A percentile compares a stretch with the other conserved stretches of the same genome.
Evolutionary conservation across 1,140 invertebrate species (phyloP).

Genomic region (Orius insidiosus): DNA sequence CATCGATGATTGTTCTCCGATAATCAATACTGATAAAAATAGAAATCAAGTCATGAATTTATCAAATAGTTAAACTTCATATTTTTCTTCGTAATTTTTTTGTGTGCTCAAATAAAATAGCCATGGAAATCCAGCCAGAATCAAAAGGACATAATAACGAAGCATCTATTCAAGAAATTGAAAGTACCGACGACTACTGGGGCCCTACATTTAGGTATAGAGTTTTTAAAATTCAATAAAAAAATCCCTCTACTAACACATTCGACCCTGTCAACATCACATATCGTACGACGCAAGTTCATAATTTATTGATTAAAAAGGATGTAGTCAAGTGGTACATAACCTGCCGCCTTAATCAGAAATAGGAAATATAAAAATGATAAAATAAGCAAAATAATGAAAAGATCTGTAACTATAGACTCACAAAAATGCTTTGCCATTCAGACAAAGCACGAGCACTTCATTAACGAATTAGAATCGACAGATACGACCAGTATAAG

Average conservation of each 20-base stretch:
- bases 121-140: slow-evolving; percentile 13
- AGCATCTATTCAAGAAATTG: slow-evolving; percentile 66
- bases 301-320: slow-evolving; percentile 15
- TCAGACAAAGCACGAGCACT: slow-evolving; percentile 32
- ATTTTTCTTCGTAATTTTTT: too few species aligned
- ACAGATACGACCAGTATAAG: slow-evolving; percentile 42
- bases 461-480: slow-evolving; percentile 44
- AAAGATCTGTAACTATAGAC: slow-evolving; percentile 6
- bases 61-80: too few species aligned
- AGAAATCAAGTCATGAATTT: too few species aligned
- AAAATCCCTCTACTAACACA: too few species aligned
- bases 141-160: slow-evolving; percentile 29
- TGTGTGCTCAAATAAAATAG: background rate
- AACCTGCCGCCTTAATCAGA: background rate
- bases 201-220: slow-evolving; percentile 66
- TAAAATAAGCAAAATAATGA: background rate
- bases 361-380: background rate
- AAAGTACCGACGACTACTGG: slow-evolving; percentile 79
- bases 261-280: too few species aligned
- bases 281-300: background rate
- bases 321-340: too few species aligned
- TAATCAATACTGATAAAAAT: too few species aligned
- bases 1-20: too few species aligned
- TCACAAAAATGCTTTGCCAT: slow-evolving; percentile 14
- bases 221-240: slow-evolving; percentile 1